Conservation (phyloP, 2,888 invertebrate species). For the Leptogaster cylindrica region DNA sequence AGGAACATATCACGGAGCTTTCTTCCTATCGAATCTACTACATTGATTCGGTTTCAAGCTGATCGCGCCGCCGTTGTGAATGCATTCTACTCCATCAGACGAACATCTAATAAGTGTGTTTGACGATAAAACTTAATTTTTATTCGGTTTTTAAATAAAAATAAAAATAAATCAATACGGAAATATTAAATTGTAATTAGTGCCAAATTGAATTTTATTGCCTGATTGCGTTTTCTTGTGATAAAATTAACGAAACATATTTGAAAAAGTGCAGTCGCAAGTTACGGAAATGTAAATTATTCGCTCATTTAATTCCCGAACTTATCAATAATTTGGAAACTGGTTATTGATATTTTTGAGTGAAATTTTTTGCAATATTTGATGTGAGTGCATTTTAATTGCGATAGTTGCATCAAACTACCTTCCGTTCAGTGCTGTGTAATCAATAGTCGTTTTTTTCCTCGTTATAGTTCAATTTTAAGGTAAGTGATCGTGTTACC, state of each 20-base stretch:
- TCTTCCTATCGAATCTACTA: slow-evolving; percentile 18
- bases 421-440: slow-evolving; percentile 5
- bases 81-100: slow-evolving; percentile 33
- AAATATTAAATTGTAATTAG: not conserved
- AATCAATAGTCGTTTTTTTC: slow-evolving; percentile 2
- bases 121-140: slow-evolving; percentile 34
- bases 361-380: too few relatives aligned
- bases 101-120: slow-evolving; percentile 30
- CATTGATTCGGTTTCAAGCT: slow-evolving; percentile 16
- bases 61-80: slow-evolving; percentile 41
- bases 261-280: not conserved
- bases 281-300: slow-evolving; percentile 58
- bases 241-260: too few relatives aligned
- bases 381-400: too few relatives aligned
- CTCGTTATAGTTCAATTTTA: slow-evolving; percentile 11
- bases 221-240: not conserved
- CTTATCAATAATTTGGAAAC: slow-evolving; percentile 27
- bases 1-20: slow-evolving; percentile 44
- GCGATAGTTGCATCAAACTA: too few relatives aligned
- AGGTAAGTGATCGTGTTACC: slow-evolving; percentile 28
- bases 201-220: too few relatives aligned
- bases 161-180: not conserved
- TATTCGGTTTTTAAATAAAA: too few relatives aligned
- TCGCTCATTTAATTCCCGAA: slow-evolving; percentile 52
- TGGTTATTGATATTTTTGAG: slow-evolving; percentile 29